Conservation (phyloP, 2,888 invertebrate genomes). For the Drosophila kanekoi region DNA sequence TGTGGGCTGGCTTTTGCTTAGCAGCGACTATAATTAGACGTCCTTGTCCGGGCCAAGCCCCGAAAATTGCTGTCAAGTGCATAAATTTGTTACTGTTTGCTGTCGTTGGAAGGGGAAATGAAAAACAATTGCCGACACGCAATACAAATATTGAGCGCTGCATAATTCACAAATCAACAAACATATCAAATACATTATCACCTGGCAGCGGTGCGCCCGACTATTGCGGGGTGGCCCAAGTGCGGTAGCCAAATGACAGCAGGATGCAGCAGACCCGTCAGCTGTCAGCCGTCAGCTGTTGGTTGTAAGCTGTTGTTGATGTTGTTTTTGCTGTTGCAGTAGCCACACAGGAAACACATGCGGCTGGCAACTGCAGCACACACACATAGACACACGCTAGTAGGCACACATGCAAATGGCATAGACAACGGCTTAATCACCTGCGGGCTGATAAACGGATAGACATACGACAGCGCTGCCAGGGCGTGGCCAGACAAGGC, state of each 20-base stretch:
- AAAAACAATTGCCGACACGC: conserved; percentile 14
- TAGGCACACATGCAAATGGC: conserved; percentile 34
- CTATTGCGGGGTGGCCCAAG: conserved; percentile 40
- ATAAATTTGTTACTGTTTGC: background rate
- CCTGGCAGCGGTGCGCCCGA: conserved; percentile 19
- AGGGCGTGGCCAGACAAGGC: conserved; percentile 61
- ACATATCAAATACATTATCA: conserved; percentile 65
- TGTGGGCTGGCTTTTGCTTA: conserved; percentile 18
- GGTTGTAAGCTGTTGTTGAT: conserved; percentile 12
- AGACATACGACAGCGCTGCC: conserved; percentile 36
- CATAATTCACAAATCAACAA: conserved; percentile 52
- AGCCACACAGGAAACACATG: conserved; percentile 38
- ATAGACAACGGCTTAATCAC: conserved; percentile 76
- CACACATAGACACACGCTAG: conserved; percentile 14
- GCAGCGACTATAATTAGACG: conserved; percentile 42
- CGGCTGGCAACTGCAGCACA: conserved; percentile 11
- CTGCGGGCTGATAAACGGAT: conserved; percentile 77
- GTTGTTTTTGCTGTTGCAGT: background rate
- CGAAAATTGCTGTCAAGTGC: conserved; percentile 29
- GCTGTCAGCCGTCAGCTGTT: conserved; percentile 27
- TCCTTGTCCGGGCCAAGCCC: conserved; percentile 41
- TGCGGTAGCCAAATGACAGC: conserved; percentile 75
- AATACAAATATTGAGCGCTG: conserved; percentile 29
- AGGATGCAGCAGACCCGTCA: conserved; percentile 68
- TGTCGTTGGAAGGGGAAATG: background rate